Base-by-base conservation (phyloP, 2,113 vertebrate species). In the Brachyhypopomus gauderio region DNA sequence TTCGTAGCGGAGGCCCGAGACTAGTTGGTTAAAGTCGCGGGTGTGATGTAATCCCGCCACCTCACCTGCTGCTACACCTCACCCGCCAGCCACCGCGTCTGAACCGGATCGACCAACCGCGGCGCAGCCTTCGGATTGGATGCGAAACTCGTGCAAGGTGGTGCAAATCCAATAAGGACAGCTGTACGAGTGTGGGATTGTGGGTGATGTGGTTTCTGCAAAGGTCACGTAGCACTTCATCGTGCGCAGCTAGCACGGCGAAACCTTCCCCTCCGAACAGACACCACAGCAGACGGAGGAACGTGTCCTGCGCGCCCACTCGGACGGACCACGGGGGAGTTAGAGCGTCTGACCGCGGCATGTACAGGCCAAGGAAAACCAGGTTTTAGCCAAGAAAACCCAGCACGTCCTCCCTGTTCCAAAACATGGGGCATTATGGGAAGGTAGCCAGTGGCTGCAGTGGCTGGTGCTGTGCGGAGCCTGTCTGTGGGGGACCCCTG, bases 1-100 rank as follows among this genome's bases (percentile, higher is more conserved):
- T 82, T 86, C 86, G 82, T 84, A 55, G 86, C 87, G 81, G 80
- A 75, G 87, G 88, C 88, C 87, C 83, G 85, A 86, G 85, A 88
- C 91, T 81, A 93, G 93, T 90, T 85, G 86, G 89, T 94, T 94
- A 93, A 91, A 91, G 71, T 92, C 90, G 92, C 89, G 23, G 93
- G 93, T 87, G 87, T 86, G 88, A 89, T 91, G 83, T 86, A 91
- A 92, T 93, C 91, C 90, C 88, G 85, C 75, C 83, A 41, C 9
- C 88, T 87, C 90, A 92, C 92, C 90, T 85, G 87, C 89, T 87
- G 92, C 88, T 85, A 86, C 87, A 88, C 82, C 82, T 85, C 91
- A 89, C 88, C 86, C 86, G 86, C 83, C 66, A 77, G 87, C 91
- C 88, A 85, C 86, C 85, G 82, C 66, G 78, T 86, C 91, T 87